These are phyloP conservation scores for Scomber scombrus DNA, from an alignment of 2,113 vertebrate species.

Conservation along the genomic window DNA sequence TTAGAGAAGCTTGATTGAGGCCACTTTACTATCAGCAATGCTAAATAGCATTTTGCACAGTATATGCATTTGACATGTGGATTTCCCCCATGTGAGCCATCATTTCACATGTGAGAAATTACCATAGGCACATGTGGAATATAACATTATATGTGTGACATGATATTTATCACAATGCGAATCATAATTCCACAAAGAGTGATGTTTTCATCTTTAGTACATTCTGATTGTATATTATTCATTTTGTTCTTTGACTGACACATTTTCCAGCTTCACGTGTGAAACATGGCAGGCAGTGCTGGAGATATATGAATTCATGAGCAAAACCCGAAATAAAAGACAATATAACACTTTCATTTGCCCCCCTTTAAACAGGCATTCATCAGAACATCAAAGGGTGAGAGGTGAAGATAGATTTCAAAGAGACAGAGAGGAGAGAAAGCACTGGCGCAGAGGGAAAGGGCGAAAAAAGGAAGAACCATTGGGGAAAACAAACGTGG, in stretches of 20 bases:
- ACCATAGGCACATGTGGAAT: neutral
- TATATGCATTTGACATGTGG: neutral
- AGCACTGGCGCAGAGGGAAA: neutral
- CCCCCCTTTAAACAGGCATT: neutral
- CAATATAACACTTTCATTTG: neutral
- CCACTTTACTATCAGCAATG: too few relatives aligned
- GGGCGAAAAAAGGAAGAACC: neutral
- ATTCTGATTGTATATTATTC: neutral
- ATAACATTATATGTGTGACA: neutral
- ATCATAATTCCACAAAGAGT: too few relatives aligned
- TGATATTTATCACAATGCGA: neutral
- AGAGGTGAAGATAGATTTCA: slow-evolving; percentile 30
- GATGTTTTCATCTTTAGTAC: neutral
- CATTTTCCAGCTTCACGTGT: slow-evolving; percentile 37
- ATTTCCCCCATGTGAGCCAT: neutral
- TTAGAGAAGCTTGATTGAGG: too few relatives aligned
- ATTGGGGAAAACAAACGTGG: neutral
- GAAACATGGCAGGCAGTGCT: slow-evolving; percentile 9
- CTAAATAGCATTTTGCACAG: neutral
- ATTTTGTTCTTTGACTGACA: slow-evolving; percentile 23
- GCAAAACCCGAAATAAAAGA: slow-evolving; percentile 15
- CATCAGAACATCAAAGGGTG: slow-evolving; percentile 12
- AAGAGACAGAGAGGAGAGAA: neutral
- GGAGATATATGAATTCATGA: neutral
- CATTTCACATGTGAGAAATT: neutral